Conservation (phyloP, 2,797 vertebrate genomes). For the Notolepis coatsorum region DNA sequence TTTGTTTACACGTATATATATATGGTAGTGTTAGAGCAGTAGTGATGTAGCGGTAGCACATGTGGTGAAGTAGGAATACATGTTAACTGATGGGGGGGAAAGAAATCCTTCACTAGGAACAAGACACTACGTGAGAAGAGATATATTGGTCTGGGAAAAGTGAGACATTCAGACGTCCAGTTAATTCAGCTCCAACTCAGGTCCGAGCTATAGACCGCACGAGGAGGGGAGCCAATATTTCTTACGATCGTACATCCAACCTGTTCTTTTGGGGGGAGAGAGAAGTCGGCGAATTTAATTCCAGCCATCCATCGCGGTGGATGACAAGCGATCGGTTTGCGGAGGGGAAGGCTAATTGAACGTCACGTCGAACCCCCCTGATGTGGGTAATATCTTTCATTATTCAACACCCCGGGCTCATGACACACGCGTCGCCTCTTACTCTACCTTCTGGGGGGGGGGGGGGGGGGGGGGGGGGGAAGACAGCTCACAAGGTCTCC, state of each 20-base stretch:
- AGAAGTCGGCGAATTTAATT: constrained; percentile 87
- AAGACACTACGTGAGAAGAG: not conserved
- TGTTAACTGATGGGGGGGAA: not conserved
- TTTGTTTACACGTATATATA: too few relatives aligned
- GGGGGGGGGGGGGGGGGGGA: constrained; percentile 20
- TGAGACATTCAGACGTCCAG: not conserved
- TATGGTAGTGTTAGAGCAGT: too few relatives aligned
- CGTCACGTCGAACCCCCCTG: constrained; percentile 87
- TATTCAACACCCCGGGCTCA: constrained; percentile 78
- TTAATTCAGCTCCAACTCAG: constrained; percentile 1
- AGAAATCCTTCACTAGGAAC: not conserved
- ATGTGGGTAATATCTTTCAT: constrained; percentile 94
- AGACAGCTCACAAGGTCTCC: constrained; percentile 80
- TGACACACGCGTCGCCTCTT: constrained; percentile 72
- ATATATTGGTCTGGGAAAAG: not conserved
- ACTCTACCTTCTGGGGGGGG: constrained; percentile 60
- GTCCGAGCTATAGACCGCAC: not conserved
- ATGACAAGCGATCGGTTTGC: constrained; percentile 93
- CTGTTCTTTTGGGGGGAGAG: constrained; percentile 80
- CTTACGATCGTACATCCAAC: constrained; percentile 78
- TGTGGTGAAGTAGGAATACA: too few relatives aligned
- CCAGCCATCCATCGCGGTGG: constrained; percentile 84
- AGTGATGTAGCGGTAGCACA: too few relatives aligned
- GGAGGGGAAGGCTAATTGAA: constrained; percentile 92
- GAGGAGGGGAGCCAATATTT: constrained; percentile 77